Percentiles rank a stretch among this genome's conserved stretches.
Conservation (phyloP, 2,797 vertebrate genomes). For the Clarias pachynema region DNA sequence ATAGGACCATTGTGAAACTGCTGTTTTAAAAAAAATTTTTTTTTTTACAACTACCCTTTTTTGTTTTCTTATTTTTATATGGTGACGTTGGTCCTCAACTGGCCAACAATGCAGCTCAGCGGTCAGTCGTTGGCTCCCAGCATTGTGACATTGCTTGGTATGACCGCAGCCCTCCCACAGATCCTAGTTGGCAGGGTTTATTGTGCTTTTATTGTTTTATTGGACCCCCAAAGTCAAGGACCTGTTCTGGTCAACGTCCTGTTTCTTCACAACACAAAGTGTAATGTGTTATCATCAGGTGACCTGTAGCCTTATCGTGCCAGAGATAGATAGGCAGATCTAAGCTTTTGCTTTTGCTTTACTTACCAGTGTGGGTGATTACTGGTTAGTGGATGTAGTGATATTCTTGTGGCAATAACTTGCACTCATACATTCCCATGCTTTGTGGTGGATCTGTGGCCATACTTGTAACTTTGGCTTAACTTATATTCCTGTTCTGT, state of each 20-base stretch:
- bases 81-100: constrained; percentile 50
- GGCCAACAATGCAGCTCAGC: constrained; percentile 41
- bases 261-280: constrained; percentile 50
- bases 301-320: neutral
- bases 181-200: constrained; percentile 48
- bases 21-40: constrained; percentile 22
- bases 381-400: neutral
- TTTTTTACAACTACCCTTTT: constrained; percentile 49
- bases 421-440: neutral
- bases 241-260: constrained; percentile 58
- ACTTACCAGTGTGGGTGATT: neutral
- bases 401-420: neutral
- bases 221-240: constrained; percentile 60
- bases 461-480: neutral
- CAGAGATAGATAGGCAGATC: neutral
- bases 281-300: constrained; percentile 21
- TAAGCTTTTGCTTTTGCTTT: constrained; percentile 1
- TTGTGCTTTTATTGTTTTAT: constrained; percentile 59
- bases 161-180: constrained; percentile 50
- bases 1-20: constrained; percentile 49
- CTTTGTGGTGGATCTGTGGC: constrained; percentile 9
- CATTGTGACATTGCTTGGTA: constrained; percentile 52
- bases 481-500: constrained; percentile 25
- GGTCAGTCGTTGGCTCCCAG: constrained; percentile 40
- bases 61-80: constrained; percentile 55